Conservation (phyloP, 2,888 invertebrate genomes). For the Chrysolina americana region DNA sequence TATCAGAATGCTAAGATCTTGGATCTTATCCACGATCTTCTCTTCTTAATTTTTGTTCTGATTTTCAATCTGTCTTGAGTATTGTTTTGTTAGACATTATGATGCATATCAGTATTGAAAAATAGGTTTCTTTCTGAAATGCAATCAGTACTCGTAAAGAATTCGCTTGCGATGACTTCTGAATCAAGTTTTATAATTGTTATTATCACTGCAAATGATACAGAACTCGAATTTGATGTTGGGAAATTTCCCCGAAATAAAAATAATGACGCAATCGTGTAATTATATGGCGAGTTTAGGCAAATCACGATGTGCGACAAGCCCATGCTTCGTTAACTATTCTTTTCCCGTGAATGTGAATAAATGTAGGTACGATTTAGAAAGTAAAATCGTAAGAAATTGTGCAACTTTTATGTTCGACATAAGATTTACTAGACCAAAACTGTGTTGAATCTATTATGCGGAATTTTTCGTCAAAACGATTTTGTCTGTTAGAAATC, state of each 20-base stretch:
- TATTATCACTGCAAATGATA: not conserved
- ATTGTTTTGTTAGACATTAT: too few relatives aligned
- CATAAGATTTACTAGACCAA: constrained; percentile 17
- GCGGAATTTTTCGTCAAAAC: not conserved
- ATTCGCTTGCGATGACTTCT: too few relatives aligned
- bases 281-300: not conserved
- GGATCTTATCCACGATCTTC: too few relatives aligned
- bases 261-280: not conserved
- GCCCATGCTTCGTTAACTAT: constrained; percentile 21
- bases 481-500: not conserved
- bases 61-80: too few relatives aligned
- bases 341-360: constrained; percentile 18
- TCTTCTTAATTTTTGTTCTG: too few relatives aligned
- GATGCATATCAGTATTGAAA: too few relatives aligned
- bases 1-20: too few relatives aligned
- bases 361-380: constrained; percentile 16
- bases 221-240: not conserved
- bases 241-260: not conserved
- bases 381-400: constrained; percentile 10
- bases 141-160: too few relatives aligned
- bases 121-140: too few relatives aligned
- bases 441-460: constrained; percentile 10
- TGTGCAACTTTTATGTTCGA: constrained; percentile 18
- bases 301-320: constrained; percentile 19
- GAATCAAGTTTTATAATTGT: not conserved